phyloP scores from a whole-genome alignment of 2,797 vertebrate species.

The Rhincodon typus region DNA sequence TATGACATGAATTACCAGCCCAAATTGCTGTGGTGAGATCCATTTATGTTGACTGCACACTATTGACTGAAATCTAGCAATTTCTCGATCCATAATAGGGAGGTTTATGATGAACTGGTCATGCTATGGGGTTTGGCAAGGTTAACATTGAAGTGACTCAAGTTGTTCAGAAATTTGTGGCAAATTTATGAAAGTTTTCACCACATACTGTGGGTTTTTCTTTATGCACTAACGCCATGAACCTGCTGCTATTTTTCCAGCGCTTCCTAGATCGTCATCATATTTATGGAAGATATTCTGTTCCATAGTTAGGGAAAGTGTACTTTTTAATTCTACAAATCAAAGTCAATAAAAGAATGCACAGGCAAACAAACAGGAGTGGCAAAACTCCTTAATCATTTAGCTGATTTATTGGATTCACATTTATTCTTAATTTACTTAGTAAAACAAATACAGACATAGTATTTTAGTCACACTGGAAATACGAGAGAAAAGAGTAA shows the following conservation, averaged over 20 bases:
- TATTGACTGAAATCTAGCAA: background rate
- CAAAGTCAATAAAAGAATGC: background rate
- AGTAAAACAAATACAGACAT: background rate
- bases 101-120: background rate
- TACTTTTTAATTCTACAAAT: background rate
- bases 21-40: background rate
- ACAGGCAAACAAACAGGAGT: background rate
- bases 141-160: background rate
- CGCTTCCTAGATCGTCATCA: background rate
- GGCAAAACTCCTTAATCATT: background rate
- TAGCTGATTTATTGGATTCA: background rate
- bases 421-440: conserved; percentile 22
- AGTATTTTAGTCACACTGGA: background rate
- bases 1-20: background rate
- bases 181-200: background rate
- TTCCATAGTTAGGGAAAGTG: background rate
- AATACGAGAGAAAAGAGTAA: background rate
- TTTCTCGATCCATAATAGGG: background rate
- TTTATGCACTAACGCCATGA: background rate
- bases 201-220: background rate
- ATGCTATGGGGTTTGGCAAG: background rate
- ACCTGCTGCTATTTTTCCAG: background rate
- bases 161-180: background rate
- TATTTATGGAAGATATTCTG: background rate
- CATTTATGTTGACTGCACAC: background rate